Evolutionary conservation across 2,888 invertebrate genomes (phyloP).

Genomic region (Cephus rjabovi): DNA sequence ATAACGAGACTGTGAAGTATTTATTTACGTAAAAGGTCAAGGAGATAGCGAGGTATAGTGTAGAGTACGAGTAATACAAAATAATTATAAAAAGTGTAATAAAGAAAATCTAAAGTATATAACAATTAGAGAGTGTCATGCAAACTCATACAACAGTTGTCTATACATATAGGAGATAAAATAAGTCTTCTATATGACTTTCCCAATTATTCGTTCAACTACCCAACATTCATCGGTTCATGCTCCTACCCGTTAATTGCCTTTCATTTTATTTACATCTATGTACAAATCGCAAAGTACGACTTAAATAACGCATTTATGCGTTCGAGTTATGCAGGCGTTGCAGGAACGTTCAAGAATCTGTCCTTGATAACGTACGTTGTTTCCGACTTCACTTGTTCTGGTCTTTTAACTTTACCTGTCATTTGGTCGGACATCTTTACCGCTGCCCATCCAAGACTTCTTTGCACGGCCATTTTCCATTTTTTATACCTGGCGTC

Average conservation of each 20-base stretch:
- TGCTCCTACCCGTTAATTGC: background rate
- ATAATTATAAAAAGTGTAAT: background rate
- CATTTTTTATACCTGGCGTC: constrained; percentile 88
- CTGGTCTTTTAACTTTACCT: constrained; percentile 69
- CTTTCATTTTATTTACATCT: background rate
- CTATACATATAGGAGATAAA: background rate
- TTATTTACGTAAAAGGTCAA: too few species aligned
- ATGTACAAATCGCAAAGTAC: background rate
- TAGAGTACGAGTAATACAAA: background rate
- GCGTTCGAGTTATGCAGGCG: constrained; percentile 10
- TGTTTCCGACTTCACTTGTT: constrained; percentile 11
- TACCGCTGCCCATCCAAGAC: constrained; percentile 87
- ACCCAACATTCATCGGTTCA: background rate
- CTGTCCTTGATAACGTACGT: background rate
- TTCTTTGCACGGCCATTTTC: constrained; percentile 95
- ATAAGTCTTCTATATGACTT: background rate
- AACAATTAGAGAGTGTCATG: background rate
- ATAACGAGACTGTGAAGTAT: too few species aligned
- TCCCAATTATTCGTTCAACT: background rate
- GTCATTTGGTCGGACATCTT: constrained; percentile 83
- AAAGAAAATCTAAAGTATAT: background rate
- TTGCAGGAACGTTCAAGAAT: constrained; percentile 6
- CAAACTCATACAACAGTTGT: background rate
- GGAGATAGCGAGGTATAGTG: background rate
- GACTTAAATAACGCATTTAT: background rate